Evolutionary conservation across 1,140 invertebrate genomes (phyloP), one percentile per base, ranked within the genome.

Genomic region (Frieseomelitta varia): DNA sequence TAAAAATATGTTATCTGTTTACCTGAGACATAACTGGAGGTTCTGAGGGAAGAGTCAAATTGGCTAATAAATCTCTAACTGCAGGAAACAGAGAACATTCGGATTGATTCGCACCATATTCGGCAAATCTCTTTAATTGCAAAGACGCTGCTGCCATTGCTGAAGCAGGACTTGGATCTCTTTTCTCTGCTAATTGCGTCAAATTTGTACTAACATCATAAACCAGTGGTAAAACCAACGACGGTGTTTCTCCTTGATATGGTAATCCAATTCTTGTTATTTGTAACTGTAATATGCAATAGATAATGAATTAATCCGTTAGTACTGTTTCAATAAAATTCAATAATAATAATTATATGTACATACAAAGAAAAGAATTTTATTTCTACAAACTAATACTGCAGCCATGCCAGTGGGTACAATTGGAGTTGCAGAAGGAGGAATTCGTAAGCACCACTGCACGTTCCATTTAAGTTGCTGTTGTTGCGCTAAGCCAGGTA

Each of bases 61-160:
- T 98, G 21, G 96, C 96, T 10, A 99, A 93, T 68, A 99, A 94
- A 93, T 99, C 98, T 87, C 97, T 96, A 56, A 99, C 97, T 39
- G 98, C 97, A 17, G 98, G 97, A 94, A 98, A 98, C 58, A 99
- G 96, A 1, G 98, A 97, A 93, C 98, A 99, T 91, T 99, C 98
- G 21, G 95, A 95, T 85, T 95, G 95, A 87, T 96, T 95, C 82
- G 95, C 96, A 88, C 95, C 96, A 91, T 96, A 97, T 82, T 97
- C 97, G n/a, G 96, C 95, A 92, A 97, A 97, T 86, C 97, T 95
- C 88, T 97, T 97, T 2, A 98, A 94, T 79, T 97, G 95, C 24
- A 96, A 92, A 53, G 95, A 96, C 0, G 97, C 97, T 3, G 96
- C 96, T 4, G 96, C 96, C 12, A 96, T 95, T 72, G 97, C 96